Evolutionary conservation across 2,888 invertebrate species (phyloP).

Genomic region (Archips crataeganus): DNA sequence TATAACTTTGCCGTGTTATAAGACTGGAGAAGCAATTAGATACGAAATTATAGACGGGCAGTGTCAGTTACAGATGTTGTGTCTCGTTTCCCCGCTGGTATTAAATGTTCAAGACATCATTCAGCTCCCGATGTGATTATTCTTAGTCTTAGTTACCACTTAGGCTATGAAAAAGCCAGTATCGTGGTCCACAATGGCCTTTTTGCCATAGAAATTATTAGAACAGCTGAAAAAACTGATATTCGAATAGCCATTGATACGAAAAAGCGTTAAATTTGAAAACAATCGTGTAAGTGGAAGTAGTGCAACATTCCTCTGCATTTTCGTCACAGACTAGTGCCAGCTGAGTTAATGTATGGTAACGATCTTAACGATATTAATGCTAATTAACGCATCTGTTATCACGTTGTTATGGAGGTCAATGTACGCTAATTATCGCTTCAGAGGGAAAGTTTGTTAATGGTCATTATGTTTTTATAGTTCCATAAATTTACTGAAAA

Average conservation of each 20-base stretch:
- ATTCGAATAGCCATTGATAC: background rate
- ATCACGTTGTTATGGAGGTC: conserved; percentile 31
- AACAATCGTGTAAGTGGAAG: background rate
- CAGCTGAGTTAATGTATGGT: conserved; percentile 7
- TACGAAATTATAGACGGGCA: conserved; percentile 50
- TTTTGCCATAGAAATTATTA: background rate
- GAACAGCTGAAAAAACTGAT: no score
- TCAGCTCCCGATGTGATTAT: conserved; percentile 1
- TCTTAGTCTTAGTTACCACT: conserved; percentile 6
- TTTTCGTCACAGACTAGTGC: background rate
- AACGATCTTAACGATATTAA: conserved; percentile 15
- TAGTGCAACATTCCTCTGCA: background rate
- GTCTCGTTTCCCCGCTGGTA: conserved; percentile 21
- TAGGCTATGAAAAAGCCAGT: conserved; percentile 1
- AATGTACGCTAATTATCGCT: conserved; percentile 15
- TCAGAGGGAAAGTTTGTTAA: conserved; percentile 15
- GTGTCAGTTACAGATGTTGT: conserved; percentile 47
- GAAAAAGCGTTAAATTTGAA: background rate
- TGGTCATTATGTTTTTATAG: background rate
- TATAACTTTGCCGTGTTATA: conserved; percentile 26
- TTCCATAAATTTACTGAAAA: background rate
- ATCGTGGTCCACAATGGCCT: background rate
- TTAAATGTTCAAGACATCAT: conserved; percentile 1
- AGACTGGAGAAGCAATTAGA: conserved; percentile 45
- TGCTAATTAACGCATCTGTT: conserved; percentile 20